Percentiles rank a stretch among this genome's conserved stretches.
Conservation (phyloP, 2,888 invertebrate species). For the Philereme transversata region DNA sequence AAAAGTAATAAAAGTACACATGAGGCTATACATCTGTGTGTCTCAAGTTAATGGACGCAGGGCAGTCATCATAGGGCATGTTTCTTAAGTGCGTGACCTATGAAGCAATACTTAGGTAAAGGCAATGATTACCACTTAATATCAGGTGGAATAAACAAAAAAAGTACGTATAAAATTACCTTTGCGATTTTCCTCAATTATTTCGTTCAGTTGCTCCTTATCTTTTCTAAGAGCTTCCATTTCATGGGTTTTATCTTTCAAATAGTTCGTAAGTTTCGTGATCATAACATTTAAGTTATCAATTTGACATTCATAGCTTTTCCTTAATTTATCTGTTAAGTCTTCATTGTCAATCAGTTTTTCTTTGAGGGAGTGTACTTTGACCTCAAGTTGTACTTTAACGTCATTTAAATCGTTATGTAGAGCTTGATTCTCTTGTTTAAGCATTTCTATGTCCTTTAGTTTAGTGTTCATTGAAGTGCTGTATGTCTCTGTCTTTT, state of each 20-base stretch:
- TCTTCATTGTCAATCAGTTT: constrained; percentile 62
- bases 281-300: constrained; percentile 65
- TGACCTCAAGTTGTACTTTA: constrained; percentile 60
- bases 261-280: constrained; percentile 58
- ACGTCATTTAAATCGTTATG: constrained; percentile 57
- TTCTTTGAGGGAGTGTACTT: constrained; percentile 65
- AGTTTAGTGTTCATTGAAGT: constrained; percentile 47
- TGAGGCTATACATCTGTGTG: too few relatives aligned
- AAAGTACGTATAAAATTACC: constrained; percentile 40
- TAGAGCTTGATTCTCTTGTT: constrained; percentile 57
- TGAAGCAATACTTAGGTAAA: too few relatives aligned
- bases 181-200: constrained; percentile 50
- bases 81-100: too few relatives aligned
- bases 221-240: constrained; percentile 55
- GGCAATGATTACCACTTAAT: too few relatives aligned
- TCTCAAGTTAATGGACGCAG: too few relatives aligned
- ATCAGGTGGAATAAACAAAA: too few relatives aligned
- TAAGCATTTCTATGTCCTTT: constrained; percentile 51
- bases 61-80: too few relatives aligned
- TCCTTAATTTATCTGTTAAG: constrained; percentile 63
- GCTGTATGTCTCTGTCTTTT: constrained; percentile 47
- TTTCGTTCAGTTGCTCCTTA: constrained; percentile 51
- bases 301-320: constrained; percentile 63
- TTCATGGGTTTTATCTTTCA: constrained; percentile 63
- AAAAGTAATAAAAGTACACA: too few relatives aligned